Base-by-base conservation (phyloP, 2,888 invertebrate species). In the Spilarctia lutea region DNA sequence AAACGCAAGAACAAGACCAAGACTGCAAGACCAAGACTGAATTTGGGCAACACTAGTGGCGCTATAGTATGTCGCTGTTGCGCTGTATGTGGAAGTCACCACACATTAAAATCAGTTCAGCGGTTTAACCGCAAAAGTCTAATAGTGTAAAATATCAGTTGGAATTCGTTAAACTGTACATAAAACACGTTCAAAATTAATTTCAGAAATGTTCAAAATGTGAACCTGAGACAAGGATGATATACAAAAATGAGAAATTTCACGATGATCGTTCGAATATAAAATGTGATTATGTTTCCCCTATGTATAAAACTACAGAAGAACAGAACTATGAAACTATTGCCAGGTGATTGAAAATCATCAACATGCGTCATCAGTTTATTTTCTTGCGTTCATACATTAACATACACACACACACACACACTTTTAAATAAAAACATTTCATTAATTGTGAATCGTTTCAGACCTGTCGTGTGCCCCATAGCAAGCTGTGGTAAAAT, bases 401-500 rank as follows among this genome's bases (percentile, higher is more conserved):
- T 52, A 18, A 45, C 45, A 16, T 45, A 16, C n/a, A n/a, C n/a
- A n/a, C n/a, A n/a, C n/a, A n/a, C n/a, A n/a, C 13, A 13, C 2
- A 13, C 45, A 16, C 16, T 48, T 48, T 4, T 48, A 20, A 6
- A 48, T 2, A 13, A 11, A 60, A 27, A 27, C 10, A 60, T n/a
- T 11, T 60, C 27, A 27, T 30, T 60, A 30, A 30, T 30, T 27
- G 27, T n/a, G 10, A 24, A 13, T 30, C 30, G 30, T 82, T 86
- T 6, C 82, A 89, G 89, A 45, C 88, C 88, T 35, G 81, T 88
- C 8, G 60, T 91, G 66, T 97, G 96, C 81, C 97, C 96, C 1
- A 92, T 95, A 76, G 83, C 93, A 4, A 90, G 93, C 33, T 97
- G 96, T 81, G 91, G 91, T 10, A 95, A 96, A 78, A 96, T 94